Evolutionary conservation across 2,113 vertebrate genomes (phyloP).

Genomic region (Daubentonia madagascariensis): DNA sequence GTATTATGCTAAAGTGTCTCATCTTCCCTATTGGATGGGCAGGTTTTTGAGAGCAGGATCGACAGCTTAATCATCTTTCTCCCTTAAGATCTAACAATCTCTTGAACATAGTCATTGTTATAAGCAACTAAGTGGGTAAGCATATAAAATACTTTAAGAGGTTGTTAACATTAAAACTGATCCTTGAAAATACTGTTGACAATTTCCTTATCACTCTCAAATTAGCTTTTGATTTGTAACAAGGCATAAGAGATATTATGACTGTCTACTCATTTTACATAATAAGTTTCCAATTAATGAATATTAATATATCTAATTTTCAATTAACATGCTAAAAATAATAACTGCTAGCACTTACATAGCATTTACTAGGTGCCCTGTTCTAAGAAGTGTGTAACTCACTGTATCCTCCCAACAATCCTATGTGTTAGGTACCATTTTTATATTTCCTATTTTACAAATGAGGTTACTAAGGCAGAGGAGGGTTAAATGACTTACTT

Average conservation of each 20-base stretch:
- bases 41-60: background rate
- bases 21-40: background rate
- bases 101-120: background rate
- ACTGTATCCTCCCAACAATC: background rate
- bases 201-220: conserved; percentile 29
- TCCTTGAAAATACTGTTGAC: background rate
- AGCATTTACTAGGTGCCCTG: background rate
- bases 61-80: conserved; percentile 52
- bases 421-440: background rate
- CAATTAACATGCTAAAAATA: conserved; percentile 38
- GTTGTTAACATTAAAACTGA: conserved; percentile 23
- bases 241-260: conserved; percentile 8
- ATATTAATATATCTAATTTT: conserved; percentile 39
- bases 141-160: conserved; percentile 36
- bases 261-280: conserved; percentile 29
- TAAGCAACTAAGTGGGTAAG: conserved; percentile 22
- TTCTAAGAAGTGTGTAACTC: background rate
- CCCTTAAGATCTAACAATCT: conserved; percentile 24
- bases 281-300: conserved; percentile 31
- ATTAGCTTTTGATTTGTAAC: conserved; percentile 36
- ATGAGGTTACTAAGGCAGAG: background rate
- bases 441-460: background rate
- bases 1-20: background rate
- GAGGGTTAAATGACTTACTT: background rate
- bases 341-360: background rate